Conservation (phyloP, 1,140 invertebrate species). For the Lamellibrachia luymesi region DNA sequence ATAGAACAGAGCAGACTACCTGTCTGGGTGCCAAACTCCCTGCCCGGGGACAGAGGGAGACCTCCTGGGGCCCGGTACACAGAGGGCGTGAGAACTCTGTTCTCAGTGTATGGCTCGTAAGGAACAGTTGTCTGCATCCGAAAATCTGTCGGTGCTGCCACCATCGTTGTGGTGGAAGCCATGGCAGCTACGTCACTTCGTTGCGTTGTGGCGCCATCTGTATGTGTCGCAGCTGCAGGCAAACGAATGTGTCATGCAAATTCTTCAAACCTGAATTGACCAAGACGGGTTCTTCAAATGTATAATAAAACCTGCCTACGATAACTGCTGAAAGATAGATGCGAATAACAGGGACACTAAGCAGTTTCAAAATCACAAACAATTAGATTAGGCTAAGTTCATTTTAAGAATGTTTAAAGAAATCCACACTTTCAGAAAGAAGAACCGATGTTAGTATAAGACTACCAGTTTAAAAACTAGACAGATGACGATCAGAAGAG, state of each 20-base stretch:
- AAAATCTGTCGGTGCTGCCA: background rate
- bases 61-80: conserved; percentile 30
- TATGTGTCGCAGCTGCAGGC: background rate
- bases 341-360: background rate
- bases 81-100: conserved; percentile 46
- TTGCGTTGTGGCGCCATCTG: background rate
- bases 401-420: background rate
- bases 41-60: conserved; percentile 34
- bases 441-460: no score
- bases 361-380: no score
- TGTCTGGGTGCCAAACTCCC: conserved; percentile 53
- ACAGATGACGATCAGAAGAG: background rate
- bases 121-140: background rate
- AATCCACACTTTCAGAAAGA: background rate
- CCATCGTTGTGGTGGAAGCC: background rate
- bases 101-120: conserved; percentile 42
- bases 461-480: no score
- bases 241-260: background rate
- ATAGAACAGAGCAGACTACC: conserved; percentile 28
- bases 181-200: background rate
- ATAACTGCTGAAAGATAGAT: background rate
- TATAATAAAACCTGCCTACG: background rate
- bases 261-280: background rate
- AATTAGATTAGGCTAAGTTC: background rate
- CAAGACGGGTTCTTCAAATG: background rate